Evolutionary conservation across 2,888 invertebrate species (phyloP).

Genomic region (Zaprionus bogoriensis): DNA sequence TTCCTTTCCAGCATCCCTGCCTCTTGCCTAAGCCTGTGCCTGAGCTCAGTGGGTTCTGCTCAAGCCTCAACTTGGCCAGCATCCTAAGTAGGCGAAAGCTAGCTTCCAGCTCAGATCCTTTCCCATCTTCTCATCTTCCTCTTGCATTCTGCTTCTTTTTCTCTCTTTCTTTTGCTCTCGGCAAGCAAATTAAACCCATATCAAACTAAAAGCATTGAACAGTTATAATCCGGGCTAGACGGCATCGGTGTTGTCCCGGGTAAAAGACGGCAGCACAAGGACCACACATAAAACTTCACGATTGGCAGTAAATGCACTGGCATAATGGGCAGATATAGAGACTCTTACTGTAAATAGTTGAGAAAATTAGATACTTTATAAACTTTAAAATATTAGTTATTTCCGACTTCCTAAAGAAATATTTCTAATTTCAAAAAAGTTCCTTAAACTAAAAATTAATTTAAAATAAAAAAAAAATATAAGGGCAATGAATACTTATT

Average conservation of each 20-base stretch:
- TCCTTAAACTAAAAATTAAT: too few species aligned
- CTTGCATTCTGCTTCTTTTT: neutral
- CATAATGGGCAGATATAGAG: constrained; percentile 4
- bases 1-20: neutral
- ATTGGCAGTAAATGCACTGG: constrained; percentile 5
- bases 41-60: neutral
- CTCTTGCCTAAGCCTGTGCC: too few species aligned
- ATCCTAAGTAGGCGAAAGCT: constrained; percentile 9
- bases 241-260: constrained; percentile 20
- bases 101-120: neutral
- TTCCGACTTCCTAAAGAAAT: too few species aligned
- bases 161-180: constrained; percentile 4
- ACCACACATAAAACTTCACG: constrained; percentile 22
- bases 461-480: too few species aligned
- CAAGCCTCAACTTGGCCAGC: neutral
- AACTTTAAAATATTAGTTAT: too few species aligned
- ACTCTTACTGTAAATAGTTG: too few species aligned
- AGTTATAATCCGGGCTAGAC: constrained; percentile 60
- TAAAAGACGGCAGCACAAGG: constrained; percentile 13
- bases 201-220: constrained; percentile 69
- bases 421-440: too few species aligned
- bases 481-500: too few species aligned
- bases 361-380: too few species aligned
- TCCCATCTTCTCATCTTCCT: neutral
- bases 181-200: constrained; percentile 60